Evolutionary conservation across 2,888 invertebrate species (phyloP), one percentile per base, ranked within the genome.

Genomic region (Agelastica alni): DNA sequence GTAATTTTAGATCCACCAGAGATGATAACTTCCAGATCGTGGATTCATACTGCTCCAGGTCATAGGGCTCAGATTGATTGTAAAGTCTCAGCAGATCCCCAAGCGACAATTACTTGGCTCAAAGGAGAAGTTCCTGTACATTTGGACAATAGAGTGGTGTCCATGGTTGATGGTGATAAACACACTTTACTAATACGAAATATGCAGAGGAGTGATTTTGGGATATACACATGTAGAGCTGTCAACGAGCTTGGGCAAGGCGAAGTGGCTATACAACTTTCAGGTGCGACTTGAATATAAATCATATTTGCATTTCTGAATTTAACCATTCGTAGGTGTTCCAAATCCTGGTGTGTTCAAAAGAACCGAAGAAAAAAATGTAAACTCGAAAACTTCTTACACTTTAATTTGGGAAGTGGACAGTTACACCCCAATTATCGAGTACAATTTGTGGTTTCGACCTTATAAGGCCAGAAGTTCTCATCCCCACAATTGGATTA

Each of bases 321-420:
- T n/a, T n/a, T n/a, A n/a, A n/a, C n/a, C n/a, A n/a, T n/a, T n/a
- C n/a, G 4, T 69, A 86, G 86, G 87, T 18, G 82, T 85, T 0
- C 85, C 89, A 0, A 87, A 87, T 71, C 79, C 84, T 2, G 87
- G 87, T 0, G 81, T 84, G 0, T 85, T 89, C 67, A 88, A 87
- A 71, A 83, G 83, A 60, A 58, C 77, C 16, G 14, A 75, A 70
- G 22, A 72, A 77, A 58, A 81, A 79, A 66, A 80, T 75, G 45
- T 76, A 74, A 2, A 81, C 75, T 39, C 84, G 72, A 49, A 82
- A 57, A 75, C 75, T 45, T 78, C 85, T 17, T 89, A 87, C 70
- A 86, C 85, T 4, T 79, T 93, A 2, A 85, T 90, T 45, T 93
- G 92, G 92, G 89, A 90, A 70, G 91, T 91, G 0, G 91, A 92